These are phyloP conservation scores for Cromileptes altivelis DNA, from an alignment of 2,113 vertebrate genomes.

Conservation along the genomic window DNA sequence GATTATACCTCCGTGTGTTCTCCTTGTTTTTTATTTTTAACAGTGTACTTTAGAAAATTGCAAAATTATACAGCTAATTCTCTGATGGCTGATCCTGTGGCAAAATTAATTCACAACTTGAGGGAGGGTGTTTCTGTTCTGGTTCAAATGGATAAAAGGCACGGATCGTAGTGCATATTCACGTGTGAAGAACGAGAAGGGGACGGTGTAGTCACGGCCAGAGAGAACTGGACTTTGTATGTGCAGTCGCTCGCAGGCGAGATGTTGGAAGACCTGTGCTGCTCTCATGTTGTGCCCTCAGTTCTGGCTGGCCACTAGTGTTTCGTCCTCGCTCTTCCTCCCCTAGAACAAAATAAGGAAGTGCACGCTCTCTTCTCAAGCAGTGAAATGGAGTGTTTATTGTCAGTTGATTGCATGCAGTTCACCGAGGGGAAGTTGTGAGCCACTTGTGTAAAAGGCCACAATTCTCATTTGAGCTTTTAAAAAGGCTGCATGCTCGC, in stretches of 20 bases:
- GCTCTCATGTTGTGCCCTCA: conserved; percentile 38
- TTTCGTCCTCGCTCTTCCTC: conserved; percentile 64
- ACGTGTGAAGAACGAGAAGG: not conserved
- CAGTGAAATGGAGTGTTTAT: conserved; percentile 72
- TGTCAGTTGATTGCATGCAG: conserved; percentile 68
- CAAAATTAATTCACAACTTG: conserved; percentile 28
- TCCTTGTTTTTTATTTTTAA: conserved; percentile 25
- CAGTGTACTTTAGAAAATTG: conserved; percentile 17
- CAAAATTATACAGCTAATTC: conserved; percentile 8
- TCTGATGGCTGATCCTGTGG: conserved; percentile 26
- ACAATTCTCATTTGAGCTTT: conserved; percentile 50
- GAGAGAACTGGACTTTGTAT: conserved; percentile 27
- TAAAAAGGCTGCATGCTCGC: not conserved
- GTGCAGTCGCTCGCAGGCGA: conserved; percentile 33
- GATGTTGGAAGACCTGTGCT: conserved; percentile 12
- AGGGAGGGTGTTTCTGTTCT: conserved; percentile 34
- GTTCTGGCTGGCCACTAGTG: conserved; percentile 42
- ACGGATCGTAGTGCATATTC: not conserved
- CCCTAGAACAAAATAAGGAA: conserved; percentile 77
- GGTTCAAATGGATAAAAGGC: not conserved
- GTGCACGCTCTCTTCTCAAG: conserved; percentile 63
- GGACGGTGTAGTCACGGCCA: not conserved
- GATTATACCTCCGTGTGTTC: conserved; percentile 27
- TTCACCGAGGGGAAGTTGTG: conserved; percentile 71
- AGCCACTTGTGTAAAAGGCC: conserved; percentile 52